Evolutionary conservation across 2,797 vertebrate species (phyloP), one percentile per base, ranked within the genome.

Genomic region (Semaprochilodus insignis): DNA sequence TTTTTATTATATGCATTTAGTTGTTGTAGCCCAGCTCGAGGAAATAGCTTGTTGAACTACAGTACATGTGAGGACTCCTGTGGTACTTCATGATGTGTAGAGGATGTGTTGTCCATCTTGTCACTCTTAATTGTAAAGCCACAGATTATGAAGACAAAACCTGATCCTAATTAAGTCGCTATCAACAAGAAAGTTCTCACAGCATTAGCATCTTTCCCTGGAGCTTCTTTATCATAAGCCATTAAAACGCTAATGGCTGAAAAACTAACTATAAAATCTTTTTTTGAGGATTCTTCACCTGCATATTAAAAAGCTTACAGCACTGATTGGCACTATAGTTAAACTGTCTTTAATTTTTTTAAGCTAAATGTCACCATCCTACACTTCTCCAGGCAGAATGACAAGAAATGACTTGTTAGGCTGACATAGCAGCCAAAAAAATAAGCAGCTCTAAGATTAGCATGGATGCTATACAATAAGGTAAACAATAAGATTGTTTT

Each of bases 381-480:
- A 10, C 57, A 82, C 21, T 75, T 65, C 69, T 80, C 57, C 62
- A 54, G 27, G 51, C 74, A 73, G 76, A 73, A 70, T 70, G 74
- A 85, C 36, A 82, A 63, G 63, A 70, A 69, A 52, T 54, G 10
- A 67, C 25, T 70, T 76, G 59, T 83, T 78, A 78, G 77, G 73
- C 79, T 62, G 65, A 67, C 81, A 44, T 54, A 48, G 62, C 74
- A 59, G 78, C 72, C 13, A 60, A 75, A 55, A 75, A 86, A 86
- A 85, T 71, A 84, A 88, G 83, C 73, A 87, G 63, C 78, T 72
- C 74, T 17, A 65, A 70, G 81, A 83, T 82, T 76, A 86, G 57
- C 83, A 88, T 72, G 69, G 71, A 75, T 69, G 54, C 52, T 76
- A 75, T 74, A 86, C 82, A 87, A 85, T 77, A 31, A 78, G 31